Percentiles rank a stretch among this genome's conserved stretches.
These are phyloP conservation scores for Sebastiscus tertius DNA, from an alignment of 2,797 vertebrate genomes.

Conservation along the genomic window DNA sequence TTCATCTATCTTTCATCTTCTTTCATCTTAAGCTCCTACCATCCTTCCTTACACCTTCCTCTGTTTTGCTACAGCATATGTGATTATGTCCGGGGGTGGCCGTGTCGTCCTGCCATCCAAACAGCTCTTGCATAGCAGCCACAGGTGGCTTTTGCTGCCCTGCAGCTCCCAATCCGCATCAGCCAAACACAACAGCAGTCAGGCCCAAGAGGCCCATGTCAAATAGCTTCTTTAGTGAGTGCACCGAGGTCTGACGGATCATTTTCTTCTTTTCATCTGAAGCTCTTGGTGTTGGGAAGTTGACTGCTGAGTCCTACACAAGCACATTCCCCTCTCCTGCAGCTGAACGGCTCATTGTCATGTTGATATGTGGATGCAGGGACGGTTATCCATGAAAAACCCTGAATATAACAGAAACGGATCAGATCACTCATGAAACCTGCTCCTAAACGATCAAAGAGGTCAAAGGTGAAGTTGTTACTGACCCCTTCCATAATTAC, in stretches of 20 bases:
- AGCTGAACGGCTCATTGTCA: constrained; percentile 29
- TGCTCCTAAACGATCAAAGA: constrained; percentile 37
- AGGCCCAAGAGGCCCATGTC: constrained; percentile 51
- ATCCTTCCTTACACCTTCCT: background rate
- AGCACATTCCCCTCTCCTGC: constrained; percentile 61
- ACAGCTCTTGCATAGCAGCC: constrained; percentile 57
- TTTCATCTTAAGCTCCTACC: background rate
- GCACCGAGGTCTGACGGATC: constrained; percentile 55
- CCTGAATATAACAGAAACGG: background rate
- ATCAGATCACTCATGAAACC: background rate
- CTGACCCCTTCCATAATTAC: constrained; percentile 37
- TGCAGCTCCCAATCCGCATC: constrained; percentile 44
- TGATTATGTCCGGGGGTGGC: constrained; percentile 4
- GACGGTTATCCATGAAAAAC: background rate
- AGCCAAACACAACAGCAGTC: constrained; percentile 74
- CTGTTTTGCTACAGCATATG: background rate
- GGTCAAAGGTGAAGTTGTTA: constrained; percentile 58
- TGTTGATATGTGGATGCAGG: constrained; percentile 19
- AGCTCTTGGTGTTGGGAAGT: constrained; percentile 43
- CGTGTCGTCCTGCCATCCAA: constrained; percentile 37
- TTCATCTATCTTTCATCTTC: background rate
- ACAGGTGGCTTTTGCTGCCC: constrained; percentile 82
- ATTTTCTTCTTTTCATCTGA: constrained; percentile 60
- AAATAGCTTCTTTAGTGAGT: constrained; percentile 66
- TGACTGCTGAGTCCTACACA: constrained; percentile 49